Evolutionary conservation across 1,140 invertebrate genomes (phyloP), one percentile per base, ranked within the genome.

Genomic region (Diorhabda carinulata): DNA sequence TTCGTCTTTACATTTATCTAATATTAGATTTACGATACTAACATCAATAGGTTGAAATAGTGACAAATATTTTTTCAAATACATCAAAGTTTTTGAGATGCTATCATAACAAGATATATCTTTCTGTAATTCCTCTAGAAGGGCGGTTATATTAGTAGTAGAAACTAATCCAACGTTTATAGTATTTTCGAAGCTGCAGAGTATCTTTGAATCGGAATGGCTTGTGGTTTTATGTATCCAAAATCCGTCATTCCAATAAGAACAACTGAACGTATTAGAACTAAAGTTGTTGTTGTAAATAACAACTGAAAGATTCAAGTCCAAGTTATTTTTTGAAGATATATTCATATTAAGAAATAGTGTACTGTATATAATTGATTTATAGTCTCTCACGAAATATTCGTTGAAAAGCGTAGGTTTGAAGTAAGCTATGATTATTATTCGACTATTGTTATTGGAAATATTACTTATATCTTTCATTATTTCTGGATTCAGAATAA

Each of bases 171-270:
- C 67, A 63, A 73, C 68, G 25, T 73, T 67, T 7, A 58, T 70
- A 3, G 70, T 3, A 47, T 70, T 66, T 62, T 68, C 66, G 63
- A 66, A 73, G 8, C 60, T n/a, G 43, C 72, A 73, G 9, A 58
- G 4, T 42, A 6, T 44, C n/a, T 43, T 43, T 7, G 43, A 43
- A 6, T 43, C n/a, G 4, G 41, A 3, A 8, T 8, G 6, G 42
- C 9, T 43, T 47, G 4, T 9, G 43, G 5, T n/a, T n/a, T 10
- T n/a, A 43, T 47, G 41, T 43, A 43, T 9, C 61, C 61, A 62
- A n/a, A 43, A 62, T 10, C 61, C 61, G 6, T 43, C 41, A n/a
- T 64, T 56, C 72, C 72, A 73, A 42, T 69, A 71, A 2, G 72
- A 73, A 25, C 25, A 25, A 25, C 25, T 25, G 25, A 25, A 25